Evolutionary conservation across 2,113 vertebrate species (phyloP).

Genomic region (Hydrolagus affinis): DNA sequence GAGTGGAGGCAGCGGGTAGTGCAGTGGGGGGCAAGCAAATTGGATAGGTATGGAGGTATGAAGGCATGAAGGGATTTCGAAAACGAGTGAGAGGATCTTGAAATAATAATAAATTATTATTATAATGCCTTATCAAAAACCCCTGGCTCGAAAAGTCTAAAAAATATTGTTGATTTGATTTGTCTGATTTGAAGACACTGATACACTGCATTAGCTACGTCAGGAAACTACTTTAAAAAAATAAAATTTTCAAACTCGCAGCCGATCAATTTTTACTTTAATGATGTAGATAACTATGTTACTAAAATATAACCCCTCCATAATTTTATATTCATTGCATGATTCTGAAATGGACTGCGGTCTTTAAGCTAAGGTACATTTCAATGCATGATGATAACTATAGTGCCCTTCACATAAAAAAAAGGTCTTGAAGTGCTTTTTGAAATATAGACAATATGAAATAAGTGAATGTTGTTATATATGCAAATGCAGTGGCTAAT

Average conservation of each 20-base stretch:
- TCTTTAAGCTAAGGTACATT: background rate
- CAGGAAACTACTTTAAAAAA: background rate
- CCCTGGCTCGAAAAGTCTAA: background rate
- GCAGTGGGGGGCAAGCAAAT: no score
- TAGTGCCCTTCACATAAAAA: no score
- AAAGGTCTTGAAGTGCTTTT: no score
- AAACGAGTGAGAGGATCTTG: no score
- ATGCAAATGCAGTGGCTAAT: no score
- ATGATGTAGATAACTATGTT: background rate
- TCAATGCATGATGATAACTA: no score
- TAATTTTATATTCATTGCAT: slow-evolving; percentile 5
- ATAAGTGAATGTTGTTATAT: no score
- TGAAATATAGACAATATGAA: no score
- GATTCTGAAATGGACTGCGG: slow-evolving; percentile 1
- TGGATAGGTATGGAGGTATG: no score
- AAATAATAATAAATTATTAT: no score
- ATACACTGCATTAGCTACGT: background rate
- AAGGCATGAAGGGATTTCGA: no score
- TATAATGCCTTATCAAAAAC: background rate
- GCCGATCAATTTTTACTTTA: background rate
- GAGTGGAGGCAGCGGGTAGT: no score
- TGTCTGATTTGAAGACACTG: background rate
- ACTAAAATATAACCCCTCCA: background rate
- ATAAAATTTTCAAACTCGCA: slow-evolving; percentile 14
- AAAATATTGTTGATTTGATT: background rate